Base-by-base conservation (phyloP, 2,888 invertebrate genomes). In the Melinaea menophilus region DNA sequence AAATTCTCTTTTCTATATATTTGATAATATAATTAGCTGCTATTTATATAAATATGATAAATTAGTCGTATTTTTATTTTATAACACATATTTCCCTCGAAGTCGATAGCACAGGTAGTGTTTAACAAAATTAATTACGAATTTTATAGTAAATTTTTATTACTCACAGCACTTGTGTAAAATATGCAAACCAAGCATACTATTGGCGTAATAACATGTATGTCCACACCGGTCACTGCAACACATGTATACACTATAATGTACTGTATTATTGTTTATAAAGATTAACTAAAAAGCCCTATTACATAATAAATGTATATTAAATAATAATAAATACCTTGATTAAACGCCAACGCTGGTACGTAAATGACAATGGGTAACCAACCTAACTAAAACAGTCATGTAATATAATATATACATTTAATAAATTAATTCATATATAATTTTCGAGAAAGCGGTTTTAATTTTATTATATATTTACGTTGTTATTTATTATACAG, bases 141-240 rank as follows among this genome's bases (percentile, higher is more conserved):
- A n/a, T 31, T 31, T 11, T n/a, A 1, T 5, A 2, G 3, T 5
- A 31, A 22, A 54, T 5, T 47, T 51, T 46, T 2, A 35, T 55
- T 41, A 92, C 94, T 92, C 88, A 96, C 95, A 80, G 95, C 92
- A 72, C 95, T 94, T 0, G 96, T 97, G 77, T 97, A 97, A 80
- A 97, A 95, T 77, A 96, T 95, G 90, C 97, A 96, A 71, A 96
- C 95, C 72, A 93, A 82, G 79, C 96, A 96, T 2, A 97, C 95
- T 51, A 95, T 93, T 2, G 96, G 94, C 1, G 97, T 96, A 22
- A 96, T 94, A 47, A 95, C 87, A 81, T 96, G 95, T 48, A 96
- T 93, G 73, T 95, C 94, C 9, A 97, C 92, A 58, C 96, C 97
- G 67, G 97, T 97, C 33, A 97, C 97, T 96, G 86, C 70, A 93